Evolutionary conservation across 1,140 invertebrate genomes (phyloP).

Genomic region (Pseudobourletiella spinata): DNA sequence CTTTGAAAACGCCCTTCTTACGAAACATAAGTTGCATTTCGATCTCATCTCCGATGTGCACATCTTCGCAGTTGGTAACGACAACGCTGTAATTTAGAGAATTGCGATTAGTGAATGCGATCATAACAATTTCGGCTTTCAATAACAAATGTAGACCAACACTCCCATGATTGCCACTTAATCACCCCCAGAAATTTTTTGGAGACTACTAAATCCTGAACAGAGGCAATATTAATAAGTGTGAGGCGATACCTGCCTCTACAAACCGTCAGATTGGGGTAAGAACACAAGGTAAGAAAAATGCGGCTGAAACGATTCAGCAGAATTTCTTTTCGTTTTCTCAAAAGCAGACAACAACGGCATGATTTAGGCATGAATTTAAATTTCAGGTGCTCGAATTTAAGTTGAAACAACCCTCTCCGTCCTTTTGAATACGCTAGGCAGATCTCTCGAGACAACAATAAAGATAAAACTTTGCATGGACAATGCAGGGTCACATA

Average conservation of each 20-base stretch:
- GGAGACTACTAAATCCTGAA: neutral
- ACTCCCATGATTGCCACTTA: neutral
- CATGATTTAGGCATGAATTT: neutral
- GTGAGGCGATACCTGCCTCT: too few relatives aligned
- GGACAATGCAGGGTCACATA: conserved; percentile 39
- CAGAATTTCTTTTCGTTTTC: too few relatives aligned
- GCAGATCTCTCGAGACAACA: too few relatives aligned
- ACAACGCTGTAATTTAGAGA: conserved; percentile 47
- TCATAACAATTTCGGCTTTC: neutral
- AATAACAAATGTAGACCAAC: neutral
- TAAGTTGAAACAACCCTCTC: too few relatives aligned
- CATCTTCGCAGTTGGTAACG: conserved; percentile 48
- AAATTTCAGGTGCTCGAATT: too few relatives aligned
- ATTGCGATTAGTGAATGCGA: neutral
- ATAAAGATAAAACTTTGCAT: neutral
- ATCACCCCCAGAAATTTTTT: neutral
- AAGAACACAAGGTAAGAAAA: too few relatives aligned
- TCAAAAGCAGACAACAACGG: neutral
- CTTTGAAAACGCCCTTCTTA: conserved; percentile 58
- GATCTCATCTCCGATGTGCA: conserved; percentile 60
- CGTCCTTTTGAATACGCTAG: too few relatives aligned
- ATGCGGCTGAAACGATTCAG: too few relatives aligned
- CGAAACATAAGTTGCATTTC: conserved; percentile 80
- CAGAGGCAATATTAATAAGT: neutral
- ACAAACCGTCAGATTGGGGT: too few relatives aligned